Conservation (phyloP, 53 echinoderm and acorn worm genomes). For the Echinometra lucunter region DNA sequence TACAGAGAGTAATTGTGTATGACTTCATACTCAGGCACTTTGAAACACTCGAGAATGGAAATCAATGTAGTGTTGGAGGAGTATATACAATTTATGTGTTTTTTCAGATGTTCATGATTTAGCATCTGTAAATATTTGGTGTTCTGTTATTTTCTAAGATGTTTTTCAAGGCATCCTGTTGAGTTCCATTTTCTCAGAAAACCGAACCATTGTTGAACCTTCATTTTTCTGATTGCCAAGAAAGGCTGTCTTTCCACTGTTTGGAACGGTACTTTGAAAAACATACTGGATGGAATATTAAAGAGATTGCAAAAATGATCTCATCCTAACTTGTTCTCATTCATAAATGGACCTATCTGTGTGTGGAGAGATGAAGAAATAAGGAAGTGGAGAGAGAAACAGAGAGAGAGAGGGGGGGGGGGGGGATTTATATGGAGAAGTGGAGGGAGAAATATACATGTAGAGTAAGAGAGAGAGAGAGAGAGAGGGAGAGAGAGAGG, state of each 20-base stretch:
- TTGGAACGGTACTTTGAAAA: neutral
- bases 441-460: no score
- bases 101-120: no score
- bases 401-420: no score
- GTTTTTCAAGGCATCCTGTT: neutral
- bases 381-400: no score
- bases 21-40: neutral
- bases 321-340: neutral
- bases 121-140: neutral
- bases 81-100: no score
- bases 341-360: no score
- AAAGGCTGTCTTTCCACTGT: neutral
- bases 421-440: no score
- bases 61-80: neutral
- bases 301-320: neutral
- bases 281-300: neutral
- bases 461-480: neutral
- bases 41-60: neutral
- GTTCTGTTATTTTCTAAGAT: neutral
- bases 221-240: neutral
- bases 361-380: no score
- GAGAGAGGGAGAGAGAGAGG: neutral
- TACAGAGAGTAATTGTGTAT: neutral
- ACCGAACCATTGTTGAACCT: neutral
- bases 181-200: neutral